Conservation (phyloP, 2,113 vertebrate genomes). For the Leucopsar rothschildi region DNA sequence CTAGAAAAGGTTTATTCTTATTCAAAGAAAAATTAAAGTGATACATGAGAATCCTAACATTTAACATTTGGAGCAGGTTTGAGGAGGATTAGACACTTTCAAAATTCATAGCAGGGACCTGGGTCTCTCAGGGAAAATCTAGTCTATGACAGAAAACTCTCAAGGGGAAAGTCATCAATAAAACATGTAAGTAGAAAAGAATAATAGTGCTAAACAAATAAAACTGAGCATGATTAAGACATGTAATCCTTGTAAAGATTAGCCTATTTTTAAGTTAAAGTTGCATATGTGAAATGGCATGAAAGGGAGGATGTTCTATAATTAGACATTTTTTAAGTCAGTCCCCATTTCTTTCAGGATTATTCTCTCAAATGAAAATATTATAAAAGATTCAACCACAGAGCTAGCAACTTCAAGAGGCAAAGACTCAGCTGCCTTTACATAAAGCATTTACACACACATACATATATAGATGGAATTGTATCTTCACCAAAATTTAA, state of each 20-base stretch:
- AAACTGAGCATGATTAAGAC: background rate
- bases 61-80: background rate
- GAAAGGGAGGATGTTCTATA: background rate
- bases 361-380: background rate
- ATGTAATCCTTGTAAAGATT: background rate
- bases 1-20: constrained; percentile 52
- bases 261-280: background rate
- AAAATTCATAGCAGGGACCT: background rate
- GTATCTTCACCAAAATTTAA: background rate
- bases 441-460: background rate
- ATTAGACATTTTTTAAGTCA: background rate
- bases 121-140: background rate
- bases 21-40: constrained; percentile 53
- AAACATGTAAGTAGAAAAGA: background rate
- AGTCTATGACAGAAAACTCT: background rate
- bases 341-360: background rate
- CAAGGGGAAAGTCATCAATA: background rate
- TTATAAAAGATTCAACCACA: background rate
- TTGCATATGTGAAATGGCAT: background rate
- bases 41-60: constrained; percentile 18
- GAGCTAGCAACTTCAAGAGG: background rate
- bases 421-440: background rate
- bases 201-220: background rate
- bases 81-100: background rate
- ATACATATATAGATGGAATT: background rate